Evolutionary conservation across 2,113 vertebrate genomes (phyloP).

Genomic region (Phycodurus eques): DNA sequence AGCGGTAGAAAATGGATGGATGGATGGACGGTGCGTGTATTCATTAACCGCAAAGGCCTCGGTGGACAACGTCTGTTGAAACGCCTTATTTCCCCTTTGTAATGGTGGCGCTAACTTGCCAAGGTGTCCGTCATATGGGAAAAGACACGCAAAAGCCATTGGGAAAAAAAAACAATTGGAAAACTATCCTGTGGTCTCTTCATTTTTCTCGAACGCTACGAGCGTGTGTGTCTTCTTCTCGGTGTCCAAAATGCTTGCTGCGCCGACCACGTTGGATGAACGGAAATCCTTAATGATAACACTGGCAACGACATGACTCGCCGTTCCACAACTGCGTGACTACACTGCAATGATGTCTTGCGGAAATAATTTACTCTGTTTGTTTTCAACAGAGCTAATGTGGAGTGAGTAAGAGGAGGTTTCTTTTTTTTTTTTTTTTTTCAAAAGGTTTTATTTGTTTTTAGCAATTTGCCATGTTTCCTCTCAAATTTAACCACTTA

Average conservation of each 20-base stretch:
- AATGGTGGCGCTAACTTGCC: slow-evolving; percentile 61
- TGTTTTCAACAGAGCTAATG: slow-evolving; percentile 21
- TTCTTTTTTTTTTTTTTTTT: slow-evolving; percentile 12
- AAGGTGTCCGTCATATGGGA: slow-evolving; percentile 60
- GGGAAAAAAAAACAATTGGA: slow-evolving; percentile 38
- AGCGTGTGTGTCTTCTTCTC: slow-evolving; percentile 31
- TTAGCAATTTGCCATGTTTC: slow-evolving; percentile 1
- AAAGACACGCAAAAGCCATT: slow-evolving; percentile 34
- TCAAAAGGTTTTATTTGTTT: background rate
- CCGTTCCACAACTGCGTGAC: slow-evolving; percentile 29
- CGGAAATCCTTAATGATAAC: slow-evolving; percentile 18
- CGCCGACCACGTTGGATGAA: slow-evolving; percentile 22
- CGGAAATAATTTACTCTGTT: slow-evolving; percentile 24
- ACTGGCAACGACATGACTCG: slow-evolving; percentile 21
- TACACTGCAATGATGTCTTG: slow-evolving; percentile 15
- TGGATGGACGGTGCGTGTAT: slow-evolving; percentile 39
- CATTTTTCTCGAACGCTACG: slow-evolving; percentile 35
- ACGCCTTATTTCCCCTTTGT: slow-evolving; percentile 70
- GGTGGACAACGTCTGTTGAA: slow-evolving; percentile 61
- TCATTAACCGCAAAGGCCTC: slow-evolving; percentile 67
- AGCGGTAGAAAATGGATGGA: too few species aligned
- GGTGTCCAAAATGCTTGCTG: slow-evolving; percentile 34
- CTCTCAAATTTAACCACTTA: background rate
- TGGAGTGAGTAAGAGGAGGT: slow-evolving; percentile 4
- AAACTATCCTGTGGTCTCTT: slow-evolving; percentile 37